Conservation (phyloP, 2,888 invertebrate genomes). For the Cephonodes hylas region DNA sequence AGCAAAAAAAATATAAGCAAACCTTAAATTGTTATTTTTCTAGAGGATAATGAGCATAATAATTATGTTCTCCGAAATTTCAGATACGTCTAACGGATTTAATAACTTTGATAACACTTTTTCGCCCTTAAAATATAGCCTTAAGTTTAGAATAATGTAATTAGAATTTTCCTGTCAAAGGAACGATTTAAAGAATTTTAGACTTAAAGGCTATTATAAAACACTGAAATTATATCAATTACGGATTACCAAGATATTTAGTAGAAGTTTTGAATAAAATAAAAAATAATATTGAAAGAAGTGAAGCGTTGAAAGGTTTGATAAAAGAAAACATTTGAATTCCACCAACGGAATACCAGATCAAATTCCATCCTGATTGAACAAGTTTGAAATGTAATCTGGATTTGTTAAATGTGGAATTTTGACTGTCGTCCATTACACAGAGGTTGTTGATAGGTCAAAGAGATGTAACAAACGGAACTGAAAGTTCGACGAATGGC, state of each 20-base stretch:
- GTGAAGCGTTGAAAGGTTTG: constrained; percentile 1
- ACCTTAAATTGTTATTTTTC: neutral
- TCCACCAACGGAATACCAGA: too few species aligned
- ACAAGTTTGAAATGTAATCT: neutral
- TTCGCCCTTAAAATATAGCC: too few species aligned
- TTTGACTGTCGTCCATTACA: neutral
- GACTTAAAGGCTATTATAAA: neutral
- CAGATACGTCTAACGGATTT: neutral
- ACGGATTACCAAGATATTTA: too few species aligned
- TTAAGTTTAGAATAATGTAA: too few species aligned
- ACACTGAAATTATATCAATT: neutral
- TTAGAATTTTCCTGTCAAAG: too few species aligned
- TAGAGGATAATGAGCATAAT: neutral
- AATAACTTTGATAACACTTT: too few species aligned
- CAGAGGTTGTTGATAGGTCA: constrained; percentile 9
- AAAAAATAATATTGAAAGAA: neutral
- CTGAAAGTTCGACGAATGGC: neutral
- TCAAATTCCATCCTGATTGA: neutral
- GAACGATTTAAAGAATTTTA: too few species aligned
- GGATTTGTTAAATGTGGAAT: neutral
- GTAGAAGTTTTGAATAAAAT: too few species aligned
- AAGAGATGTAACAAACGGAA: constrained; percentile 1
- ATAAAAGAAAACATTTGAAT: neutral
- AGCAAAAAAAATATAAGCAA: neutral
- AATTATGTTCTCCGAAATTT: neutral